Percentiles rank a stretch among this genome's conserved stretches.
Evolutionary conservation across 2,797 vertebrate species (phyloP).

Genomic region (Mus minutoides): DNA sequence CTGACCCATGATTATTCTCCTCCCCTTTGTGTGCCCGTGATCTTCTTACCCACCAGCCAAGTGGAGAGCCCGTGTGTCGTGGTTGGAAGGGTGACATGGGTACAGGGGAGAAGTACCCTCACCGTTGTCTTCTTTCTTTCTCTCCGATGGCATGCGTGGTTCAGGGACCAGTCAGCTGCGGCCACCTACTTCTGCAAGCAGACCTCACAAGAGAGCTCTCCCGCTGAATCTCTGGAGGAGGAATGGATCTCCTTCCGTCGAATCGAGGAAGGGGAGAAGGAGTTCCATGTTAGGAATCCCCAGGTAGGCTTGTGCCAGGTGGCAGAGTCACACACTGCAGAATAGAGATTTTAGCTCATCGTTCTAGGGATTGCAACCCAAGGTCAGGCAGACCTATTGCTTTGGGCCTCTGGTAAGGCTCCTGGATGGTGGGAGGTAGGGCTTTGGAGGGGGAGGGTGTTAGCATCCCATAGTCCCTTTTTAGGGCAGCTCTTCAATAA

Average conservation of each 20-base stretch:
- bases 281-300: conserved; percentile 87
- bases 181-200: conserved; percentile 84
- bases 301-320: conserved; percentile 83
- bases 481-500: neutral
- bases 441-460: rapidly evolving
- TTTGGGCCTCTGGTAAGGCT: neutral
- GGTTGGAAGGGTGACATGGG: neutral
- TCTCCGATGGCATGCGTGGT: neutral
- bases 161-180: conserved; percentile 87
- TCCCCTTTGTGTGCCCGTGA: neutral
- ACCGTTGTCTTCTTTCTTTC: neutral
- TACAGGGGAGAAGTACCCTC: neutral
- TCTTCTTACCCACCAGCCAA: neutral
- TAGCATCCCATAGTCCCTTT: neutral
- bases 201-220: neutral
- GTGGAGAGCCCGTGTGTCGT: neutral
- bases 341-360: neutral
- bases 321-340: neutral
- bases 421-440: too few species aligned
- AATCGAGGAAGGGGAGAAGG: conserved; percentile 85
- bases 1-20: neutral
- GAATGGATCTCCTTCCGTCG: conserved; percentile 85
- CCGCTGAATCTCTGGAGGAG: conserved; percentile 62
- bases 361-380: neutral
- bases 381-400: neutral